phyloP scores from a whole-genome alignment of 2,113 vertebrate species.

The Vombatus ursinus region DNA sequence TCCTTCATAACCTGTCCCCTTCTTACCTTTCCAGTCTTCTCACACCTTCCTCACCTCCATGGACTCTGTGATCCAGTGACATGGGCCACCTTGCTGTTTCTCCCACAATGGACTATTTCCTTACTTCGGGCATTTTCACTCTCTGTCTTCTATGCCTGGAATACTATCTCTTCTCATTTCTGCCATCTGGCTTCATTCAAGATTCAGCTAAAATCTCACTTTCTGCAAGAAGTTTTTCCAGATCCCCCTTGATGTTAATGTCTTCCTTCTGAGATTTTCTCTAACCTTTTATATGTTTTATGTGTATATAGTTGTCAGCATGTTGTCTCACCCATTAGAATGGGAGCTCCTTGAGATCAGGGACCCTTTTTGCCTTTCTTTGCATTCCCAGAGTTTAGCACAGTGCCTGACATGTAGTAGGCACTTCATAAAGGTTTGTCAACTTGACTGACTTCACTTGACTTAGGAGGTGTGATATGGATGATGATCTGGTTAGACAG shows the following conservation, averaged over 20 bases:
- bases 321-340: not conserved
- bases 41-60: too few species aligned
- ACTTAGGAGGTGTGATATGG: not conserved
- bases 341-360: not conserved
- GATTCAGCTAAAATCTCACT: not conserved
- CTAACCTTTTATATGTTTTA: not conserved
- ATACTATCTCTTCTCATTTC: not conserved
- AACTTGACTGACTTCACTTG: not conserved
- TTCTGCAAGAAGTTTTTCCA: not conserved
- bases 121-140: too few species aligned
- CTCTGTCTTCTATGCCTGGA: too few species aligned
- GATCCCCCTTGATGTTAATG: not conserved
- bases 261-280: not conserved
- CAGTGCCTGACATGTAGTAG: not conserved
- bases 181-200: not conserved
- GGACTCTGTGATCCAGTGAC: too few species aligned
- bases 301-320: not conserved
- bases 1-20: too few species aligned
- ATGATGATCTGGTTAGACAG: not conserved
- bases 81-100: too few species aligned
- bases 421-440: not conserved
- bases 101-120: too few species aligned
- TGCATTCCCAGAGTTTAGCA: not conserved
- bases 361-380: not conserved
- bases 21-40: too few species aligned